Percentiles rank a stretch among this genome's conserved stretches.
These are phyloP conservation scores for Crematogaster levior DNA, from an alignment of 2,888 invertebrate genomes.

Conservation along the genomic window DNA sequence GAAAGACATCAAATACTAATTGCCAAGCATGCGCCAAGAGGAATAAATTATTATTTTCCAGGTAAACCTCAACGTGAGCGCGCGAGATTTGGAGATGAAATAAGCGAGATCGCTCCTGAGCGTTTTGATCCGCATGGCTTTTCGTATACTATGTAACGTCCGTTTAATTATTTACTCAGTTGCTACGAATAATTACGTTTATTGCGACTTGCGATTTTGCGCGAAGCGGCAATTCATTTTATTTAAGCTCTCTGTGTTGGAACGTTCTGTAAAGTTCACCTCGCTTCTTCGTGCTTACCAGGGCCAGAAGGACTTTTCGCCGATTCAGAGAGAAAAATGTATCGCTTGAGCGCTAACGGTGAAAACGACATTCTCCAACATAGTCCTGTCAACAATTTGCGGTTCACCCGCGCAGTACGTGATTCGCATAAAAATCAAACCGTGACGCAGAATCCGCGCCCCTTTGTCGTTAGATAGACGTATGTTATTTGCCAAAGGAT, in stretches of 20 bases:
- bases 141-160: conserved; percentile 3
- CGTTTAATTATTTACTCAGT: conserved; percentile 12
- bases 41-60: conserved; percentile 37
- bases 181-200: conserved; percentile 21
- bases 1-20: conserved; percentile 32
- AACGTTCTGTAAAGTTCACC: not conserved
- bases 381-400: conserved; percentile 25
- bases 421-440: conserved; percentile 61
- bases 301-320: not conserved
- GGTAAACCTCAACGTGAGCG: not conserved
- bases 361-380: conserved; percentile 35
- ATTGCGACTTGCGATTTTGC: conserved; percentile 10
- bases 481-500: conserved; percentile 56
- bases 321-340: conserved; percentile 1
- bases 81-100: conserved; percentile 7
- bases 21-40: not conserved
- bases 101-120: conserved; percentile 4
- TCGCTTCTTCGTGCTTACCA: not conserved
- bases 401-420: not conserved
- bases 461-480: conserved; percentile 49
- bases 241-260: not conserved
- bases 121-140: conserved; percentile 8
- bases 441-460: not conserved
- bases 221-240: not conserved
- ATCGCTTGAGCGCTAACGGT: not conserved